Evolutionary conservation across 2,888 invertebrate genomes (phyloP).

Genomic region (Empis livida): DNA sequence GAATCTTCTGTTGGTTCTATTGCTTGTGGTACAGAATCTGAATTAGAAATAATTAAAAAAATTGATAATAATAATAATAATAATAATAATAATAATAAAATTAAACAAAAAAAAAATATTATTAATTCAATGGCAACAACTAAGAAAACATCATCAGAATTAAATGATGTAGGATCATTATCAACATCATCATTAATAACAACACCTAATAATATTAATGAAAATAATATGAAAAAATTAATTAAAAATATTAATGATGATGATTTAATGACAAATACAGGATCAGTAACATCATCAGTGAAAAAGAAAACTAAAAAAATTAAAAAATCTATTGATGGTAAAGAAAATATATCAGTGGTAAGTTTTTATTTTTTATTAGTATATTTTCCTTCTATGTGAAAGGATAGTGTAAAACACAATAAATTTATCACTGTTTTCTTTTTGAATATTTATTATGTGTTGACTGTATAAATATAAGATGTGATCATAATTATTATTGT

Average conservation of each 20-base stretch:
- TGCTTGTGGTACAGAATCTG: too few species aligned
- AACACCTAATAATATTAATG: neutral
- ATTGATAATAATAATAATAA: neutral
- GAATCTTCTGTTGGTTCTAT: too few species aligned
- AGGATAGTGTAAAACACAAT: too few species aligned
- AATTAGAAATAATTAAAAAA: neutral
- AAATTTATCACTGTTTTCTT: too few species aligned
- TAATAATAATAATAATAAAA: too few species aligned
- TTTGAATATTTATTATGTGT: too few species aligned
- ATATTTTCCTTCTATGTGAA: too few species aligned
- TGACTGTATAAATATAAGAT: too few species aligned
- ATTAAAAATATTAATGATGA: neutral
- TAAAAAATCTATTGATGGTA: conserved; percentile 46
- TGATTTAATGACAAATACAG: neutral
- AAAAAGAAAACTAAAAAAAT: conserved; percentile 51
- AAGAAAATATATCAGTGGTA: conserved; percentile 56
- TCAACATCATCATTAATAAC: neutral
- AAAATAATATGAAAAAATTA: neutral
- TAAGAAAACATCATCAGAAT: neutral
- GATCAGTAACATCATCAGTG: conserved; percentile 5
- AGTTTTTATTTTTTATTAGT: too few species aligned
- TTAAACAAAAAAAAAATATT: too few species aligned
- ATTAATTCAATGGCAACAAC: neutral
- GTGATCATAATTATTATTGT: too few species aligned
- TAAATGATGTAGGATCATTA: too few species aligned